Conservation (phyloP, 2,113 vertebrate species). For the Thryonomys swinderianus region DNA sequence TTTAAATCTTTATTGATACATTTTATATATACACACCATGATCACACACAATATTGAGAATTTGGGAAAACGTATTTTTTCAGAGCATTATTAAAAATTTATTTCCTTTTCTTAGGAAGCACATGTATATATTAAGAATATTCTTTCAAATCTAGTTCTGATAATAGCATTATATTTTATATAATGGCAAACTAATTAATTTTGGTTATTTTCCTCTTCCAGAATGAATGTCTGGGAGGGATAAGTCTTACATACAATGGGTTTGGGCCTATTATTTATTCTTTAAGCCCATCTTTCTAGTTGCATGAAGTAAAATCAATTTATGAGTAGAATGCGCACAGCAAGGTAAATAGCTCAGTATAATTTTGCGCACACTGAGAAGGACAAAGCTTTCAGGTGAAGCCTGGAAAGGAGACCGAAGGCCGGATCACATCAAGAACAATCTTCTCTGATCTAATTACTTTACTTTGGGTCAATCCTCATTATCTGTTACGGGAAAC, state of each 20-base stretch:
- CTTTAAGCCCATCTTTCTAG: not conserved
- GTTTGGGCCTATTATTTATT: not conserved
- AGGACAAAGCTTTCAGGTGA: not conserved
- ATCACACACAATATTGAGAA: too few relatives aligned
- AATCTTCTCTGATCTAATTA: conserved; percentile 55
- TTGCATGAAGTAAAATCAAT: conserved; percentile 40
- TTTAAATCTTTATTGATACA: too few relatives aligned
- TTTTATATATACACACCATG: too few relatives aligned
- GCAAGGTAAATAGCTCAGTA: not conserved
- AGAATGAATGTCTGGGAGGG: not conserved
- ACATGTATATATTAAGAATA: not conserved
- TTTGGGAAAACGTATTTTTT: not conserved
- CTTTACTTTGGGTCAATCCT: conserved; percentile 43
- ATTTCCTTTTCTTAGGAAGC: not conserved
- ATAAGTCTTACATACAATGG: not conserved
- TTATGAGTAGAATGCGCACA: not conserved
- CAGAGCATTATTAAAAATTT: not conserved
- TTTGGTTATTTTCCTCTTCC: not conserved
- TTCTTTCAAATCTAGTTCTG: not conserved
- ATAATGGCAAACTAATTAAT: not conserved
- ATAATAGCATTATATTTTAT: not conserved
- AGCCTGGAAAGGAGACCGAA: not conserved
- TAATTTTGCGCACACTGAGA: not conserved
- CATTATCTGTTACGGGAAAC: conserved; percentile 59
- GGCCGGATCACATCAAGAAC: not conserved